Percentiles rank a stretch among this genome's conserved stretches.
phyloP scores from a whole-genome alignment of 2,888 invertebrate genomes.

The Hypercompe scribonia region DNA sequence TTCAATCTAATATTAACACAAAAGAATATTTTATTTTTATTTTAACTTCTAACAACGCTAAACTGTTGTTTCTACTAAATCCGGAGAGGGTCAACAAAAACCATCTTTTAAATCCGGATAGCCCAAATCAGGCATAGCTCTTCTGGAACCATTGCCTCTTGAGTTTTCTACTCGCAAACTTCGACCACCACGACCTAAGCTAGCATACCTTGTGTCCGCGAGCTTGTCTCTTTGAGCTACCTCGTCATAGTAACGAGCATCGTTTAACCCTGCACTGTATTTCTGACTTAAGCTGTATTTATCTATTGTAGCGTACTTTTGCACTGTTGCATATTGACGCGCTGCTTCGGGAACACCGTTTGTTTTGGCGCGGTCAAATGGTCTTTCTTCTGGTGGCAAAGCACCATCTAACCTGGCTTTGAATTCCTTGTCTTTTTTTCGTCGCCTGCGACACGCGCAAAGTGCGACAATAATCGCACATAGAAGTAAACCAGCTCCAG shows the following conservation, averaged over 20 bases:
- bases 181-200: slow-evolving; percentile 79
- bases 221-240: slow-evolving; percentile 84
- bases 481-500: slow-evolving; percentile 88
- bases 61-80: slow-evolving; percentile 81
- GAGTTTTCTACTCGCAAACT: slow-evolving; percentile 75
- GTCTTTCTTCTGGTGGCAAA: slow-evolving; percentile 86
- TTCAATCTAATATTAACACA: slow-evolving; percentile 74
- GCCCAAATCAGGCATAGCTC: slow-evolving; percentile 82
- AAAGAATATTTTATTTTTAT: slow-evolving; percentile 55
- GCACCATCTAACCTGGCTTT: slow-evolving; percentile 87
- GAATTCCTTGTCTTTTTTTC: slow-evolving; percentile 87
- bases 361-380: slow-evolving; percentile 87
- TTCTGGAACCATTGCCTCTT: slow-evolving; percentile 77
- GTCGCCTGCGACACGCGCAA: slow-evolving; percentile 87
- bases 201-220: slow-evolving; percentile 83
- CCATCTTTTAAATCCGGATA: slow-evolving; percentile 89
- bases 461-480: slow-evolving; percentile 86
- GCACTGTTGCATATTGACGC: slow-evolving; percentile 82
- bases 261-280: slow-evolving; percentile 84
- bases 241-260: slow-evolving; percentile 84
- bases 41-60: slow-evolving; percentile 62
- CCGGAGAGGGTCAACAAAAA: slow-evolving; percentile 90
- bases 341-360: slow-evolving; percentile 79
- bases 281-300: slow-evolving; percentile 85
- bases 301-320: slow-evolving; percentile 85